Evolutionary conservation across 2,113 vertebrate genomes (phyloP).

Genomic region (Urocynchramus pylzowi): DNA sequence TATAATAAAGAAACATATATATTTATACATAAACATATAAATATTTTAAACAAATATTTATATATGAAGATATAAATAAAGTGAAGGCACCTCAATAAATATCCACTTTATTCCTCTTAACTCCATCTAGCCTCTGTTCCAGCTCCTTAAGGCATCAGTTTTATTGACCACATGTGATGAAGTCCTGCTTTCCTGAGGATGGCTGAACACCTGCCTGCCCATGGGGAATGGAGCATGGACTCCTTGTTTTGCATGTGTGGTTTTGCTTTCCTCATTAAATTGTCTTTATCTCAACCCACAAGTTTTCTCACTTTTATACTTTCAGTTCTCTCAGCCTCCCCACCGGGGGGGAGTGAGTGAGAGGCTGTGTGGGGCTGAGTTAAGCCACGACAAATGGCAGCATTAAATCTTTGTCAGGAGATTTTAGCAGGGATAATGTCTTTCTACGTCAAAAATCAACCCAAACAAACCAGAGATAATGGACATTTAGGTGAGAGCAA

Average conservation of each 20-base stretch:
- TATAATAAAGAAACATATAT: no score
- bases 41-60: neutral
- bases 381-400: neutral
- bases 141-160: neutral
- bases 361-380: neutral
- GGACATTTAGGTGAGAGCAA: neutral
- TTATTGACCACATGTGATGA: neutral
- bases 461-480: neutral
- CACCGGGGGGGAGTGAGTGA: neutral
- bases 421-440: neutral
- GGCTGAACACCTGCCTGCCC: neutral
- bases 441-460: neutral
- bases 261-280: neutral
- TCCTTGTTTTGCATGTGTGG: neutral
- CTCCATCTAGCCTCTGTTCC: neutral
- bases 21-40: no score
- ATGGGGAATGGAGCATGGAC: neutral
- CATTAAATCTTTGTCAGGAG: conserved; percentile 34
- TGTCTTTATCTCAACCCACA: neutral
- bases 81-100: neutral
- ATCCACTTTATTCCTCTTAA: neutral
- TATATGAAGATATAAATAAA: neutral
- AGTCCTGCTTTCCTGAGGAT: neutral
- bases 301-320: neutral
- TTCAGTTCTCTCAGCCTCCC: neutral